Base-by-base conservation (phyloP, 1,140 invertebrate species). In the Calliopsis andreniformis region DNA sequence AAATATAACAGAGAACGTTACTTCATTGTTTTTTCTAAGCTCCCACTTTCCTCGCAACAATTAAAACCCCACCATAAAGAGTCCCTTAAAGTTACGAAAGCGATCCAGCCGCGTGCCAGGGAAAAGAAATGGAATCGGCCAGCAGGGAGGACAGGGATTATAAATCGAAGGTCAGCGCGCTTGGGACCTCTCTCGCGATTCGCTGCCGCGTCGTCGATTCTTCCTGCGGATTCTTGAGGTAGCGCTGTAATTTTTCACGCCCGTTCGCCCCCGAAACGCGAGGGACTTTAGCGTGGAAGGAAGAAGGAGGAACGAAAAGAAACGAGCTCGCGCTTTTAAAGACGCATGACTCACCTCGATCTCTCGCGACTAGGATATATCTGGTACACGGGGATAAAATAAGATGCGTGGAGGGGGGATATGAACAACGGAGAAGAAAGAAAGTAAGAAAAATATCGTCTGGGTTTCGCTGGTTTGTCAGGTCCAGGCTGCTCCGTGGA, bases 391-490 rank as follows among this genome's bases (percentile, higher is more conserved):
- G 7, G 30, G 10, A 53, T 28, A 32, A 18, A 23, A 56, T 30
- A 42, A 39, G 16, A 2, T 12, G 30, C 39, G 25, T 14, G 4
- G 42, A 6, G 18, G n/a, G 43, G n/a, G 16, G 25, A 32, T 10
- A 6, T 14, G 25, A 25, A 45, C 12, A 16, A 61, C 23, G 18
- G 51, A 59, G 35, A 42, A 51, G 42, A 80, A 75, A 51, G 64
- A 59, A 78, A 72, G 79, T 23, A 66, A 77, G 71, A 84, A 71
- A 78, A 76, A 78, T 79, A 85, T 86, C 80, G 83, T 61, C 55
- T 77, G 79, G 78, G 78, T 82, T 85, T 83, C 75, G 80, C 78
- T 75, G 79, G 87, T 87, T 84, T 83, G 67, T 84, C 80, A 72
- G 71, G 86, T 85, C 76, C 79, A 67, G 69, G 55, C 64, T 73